Percentiles rank a stretch among this genome's conserved stretches.
phyloP scores from a whole-genome alignment of 2,113 vertebrate genomes.

The Agelaius phoeniceus region DNA sequence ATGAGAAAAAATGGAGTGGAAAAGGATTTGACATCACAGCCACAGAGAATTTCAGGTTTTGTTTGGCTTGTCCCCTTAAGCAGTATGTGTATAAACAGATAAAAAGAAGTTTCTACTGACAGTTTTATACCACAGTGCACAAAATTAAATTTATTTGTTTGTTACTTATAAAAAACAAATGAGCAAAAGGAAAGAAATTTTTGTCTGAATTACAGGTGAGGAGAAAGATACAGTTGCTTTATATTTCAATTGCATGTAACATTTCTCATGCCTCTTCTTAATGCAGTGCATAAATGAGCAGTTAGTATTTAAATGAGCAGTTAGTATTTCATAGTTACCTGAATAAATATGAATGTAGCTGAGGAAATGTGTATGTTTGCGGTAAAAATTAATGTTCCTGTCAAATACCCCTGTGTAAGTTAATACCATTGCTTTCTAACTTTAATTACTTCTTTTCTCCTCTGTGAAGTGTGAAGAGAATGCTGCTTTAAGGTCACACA shows the following conservation, averaged over 20 bases:
- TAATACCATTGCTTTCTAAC: not conserved
- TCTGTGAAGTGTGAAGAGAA: conserved; percentile 67
- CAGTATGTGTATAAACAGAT: not conserved
- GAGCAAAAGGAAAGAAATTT: not conserved
- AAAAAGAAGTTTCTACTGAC: not conserved
- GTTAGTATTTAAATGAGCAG: not conserved
- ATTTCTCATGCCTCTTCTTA: not conserved
- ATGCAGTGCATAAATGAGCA: not conserved
- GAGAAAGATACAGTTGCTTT: not conserved
- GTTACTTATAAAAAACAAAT: not conserved
- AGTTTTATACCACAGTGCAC: not conserved
- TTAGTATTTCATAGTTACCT: conserved; percentile 15
- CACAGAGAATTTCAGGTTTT: not conserved
- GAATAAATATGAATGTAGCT: not conserved
- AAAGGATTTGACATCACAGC: not conserved
- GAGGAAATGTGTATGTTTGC: not conserved
- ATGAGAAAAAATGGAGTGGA: not conserved
- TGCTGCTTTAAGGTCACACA: not conserved
- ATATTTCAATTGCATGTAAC: not conserved
- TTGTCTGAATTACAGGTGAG: not conserved
- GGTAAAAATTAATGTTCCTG: not conserved
- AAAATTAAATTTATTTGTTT: not conserved
- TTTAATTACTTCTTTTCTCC: conserved; percentile 26
- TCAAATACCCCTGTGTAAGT: not conserved
- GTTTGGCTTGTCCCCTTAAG: not conserved